Evolutionary conservation across 2,888 invertebrate genomes (phyloP).

Genomic region (Metallyticus violacea): DNA sequence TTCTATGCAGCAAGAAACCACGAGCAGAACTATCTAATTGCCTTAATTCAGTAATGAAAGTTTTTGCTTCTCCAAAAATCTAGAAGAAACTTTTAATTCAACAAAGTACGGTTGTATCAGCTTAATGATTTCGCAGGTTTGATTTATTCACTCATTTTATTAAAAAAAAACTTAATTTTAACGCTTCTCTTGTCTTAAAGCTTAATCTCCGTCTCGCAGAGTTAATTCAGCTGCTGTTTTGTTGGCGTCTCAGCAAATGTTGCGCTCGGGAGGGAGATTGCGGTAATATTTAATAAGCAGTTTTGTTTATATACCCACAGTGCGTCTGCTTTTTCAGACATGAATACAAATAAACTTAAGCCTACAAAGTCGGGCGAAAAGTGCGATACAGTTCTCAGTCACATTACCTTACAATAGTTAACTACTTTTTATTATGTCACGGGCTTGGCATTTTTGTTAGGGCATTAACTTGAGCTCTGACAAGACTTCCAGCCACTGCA

Average conservation of each 20-base stretch:
- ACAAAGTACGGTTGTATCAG: neutral
- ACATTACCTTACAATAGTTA: too few relatives aligned
- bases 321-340: too few relatives aligned
- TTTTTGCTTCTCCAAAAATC: neutral
- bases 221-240: neutral
- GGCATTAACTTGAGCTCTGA: too few relatives aligned
- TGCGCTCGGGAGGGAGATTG: neutral
- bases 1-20: neutral
- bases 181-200: neutral
- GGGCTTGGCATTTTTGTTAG: too few relatives aligned
- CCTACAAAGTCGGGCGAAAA: too few relatives aligned
- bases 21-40: constrained; percentile 10
- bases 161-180: neutral
- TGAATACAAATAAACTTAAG: too few relatives aligned
- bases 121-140: neutral
- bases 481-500: too few relatives aligned
- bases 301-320: too few relatives aligned
- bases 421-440: too few relatives aligned
- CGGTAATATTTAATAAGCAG: neutral
- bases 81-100: constrained; percentile 12
- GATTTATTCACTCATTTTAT: neutral
- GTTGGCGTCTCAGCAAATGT: neutral
- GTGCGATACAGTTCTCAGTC: too few relatives aligned
- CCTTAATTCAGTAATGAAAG: constrained; percentile 8
- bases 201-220: neutral